A percentile compares a stretch with the other conserved stretches of the same genome.
Conservation (phyloP, 2,113 vertebrate species). For the Ptyas mucosa region DNA sequence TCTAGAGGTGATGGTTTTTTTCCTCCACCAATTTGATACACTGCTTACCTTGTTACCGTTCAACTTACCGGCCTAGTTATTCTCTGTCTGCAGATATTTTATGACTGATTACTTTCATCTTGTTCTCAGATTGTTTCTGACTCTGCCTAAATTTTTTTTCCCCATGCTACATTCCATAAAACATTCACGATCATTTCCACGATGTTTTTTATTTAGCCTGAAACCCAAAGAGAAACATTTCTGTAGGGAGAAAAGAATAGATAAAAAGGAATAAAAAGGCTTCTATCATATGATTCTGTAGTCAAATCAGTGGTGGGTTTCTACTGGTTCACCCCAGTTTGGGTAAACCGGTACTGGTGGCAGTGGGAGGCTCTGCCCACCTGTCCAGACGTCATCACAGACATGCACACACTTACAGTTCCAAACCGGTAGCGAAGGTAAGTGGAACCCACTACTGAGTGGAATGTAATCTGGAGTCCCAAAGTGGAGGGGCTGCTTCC, state of each 20-base stretch:
- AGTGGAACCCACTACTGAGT: too few species aligned
- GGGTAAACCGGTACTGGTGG: too few species aligned
- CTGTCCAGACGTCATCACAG: too few species aligned
- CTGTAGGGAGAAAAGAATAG: background rate
- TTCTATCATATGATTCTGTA: background rate
- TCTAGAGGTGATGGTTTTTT: constrained; percentile 40
- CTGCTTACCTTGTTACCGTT: constrained; percentile 63
- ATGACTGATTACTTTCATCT: constrained; percentile 56
- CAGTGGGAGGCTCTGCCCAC: too few species aligned
- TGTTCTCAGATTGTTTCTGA: constrained; percentile 57
- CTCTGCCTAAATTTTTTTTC: constrained; percentile 41
- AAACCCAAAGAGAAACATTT: background rate
- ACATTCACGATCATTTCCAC: constrained; percentile 26
- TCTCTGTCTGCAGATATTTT: constrained; percentile 62
- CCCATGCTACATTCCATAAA: constrained; percentile 34
- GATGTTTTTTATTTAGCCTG: constrained; percentile 25
- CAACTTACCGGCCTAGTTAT: constrained; percentile 47
- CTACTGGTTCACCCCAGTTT: too few species aligned
- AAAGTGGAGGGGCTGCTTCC: background rate
- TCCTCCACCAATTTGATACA: constrained; percentile 45
- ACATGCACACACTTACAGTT: too few species aligned
- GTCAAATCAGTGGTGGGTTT: background rate
- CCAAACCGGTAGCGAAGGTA: too few species aligned
- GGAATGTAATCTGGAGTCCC: background rate
- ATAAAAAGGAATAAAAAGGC: background rate